A percentile compares a stretch with the other conserved stretches of the same genome.
phyloP scores from a whole-genome alignment of 2,888 invertebrate species.

The Anodontia alba region DNA sequence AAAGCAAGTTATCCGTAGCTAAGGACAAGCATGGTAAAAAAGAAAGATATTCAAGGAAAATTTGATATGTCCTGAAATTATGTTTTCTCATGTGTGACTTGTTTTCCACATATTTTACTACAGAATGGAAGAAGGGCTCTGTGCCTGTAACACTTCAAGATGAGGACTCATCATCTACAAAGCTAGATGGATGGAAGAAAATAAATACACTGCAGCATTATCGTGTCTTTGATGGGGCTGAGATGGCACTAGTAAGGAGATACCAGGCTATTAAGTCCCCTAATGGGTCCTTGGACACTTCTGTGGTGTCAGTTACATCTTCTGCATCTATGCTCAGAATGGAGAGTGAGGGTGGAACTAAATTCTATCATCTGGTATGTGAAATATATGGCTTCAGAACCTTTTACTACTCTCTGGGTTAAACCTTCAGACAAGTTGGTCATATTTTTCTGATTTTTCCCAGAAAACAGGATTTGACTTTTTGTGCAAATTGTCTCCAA shows the following conservation, averaged over 20 bases:
- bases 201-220: slow-evolving; percentile 99
- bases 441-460: too few relatives aligned
- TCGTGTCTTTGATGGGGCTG: slow-evolving; percentile 95
- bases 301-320: slow-evolving; percentile 74
- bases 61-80: too few relatives aligned
- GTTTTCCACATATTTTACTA: too few relatives aligned
- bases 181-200: slow-evolving; percentile 97
- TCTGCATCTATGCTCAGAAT: slow-evolving; percentile 74
- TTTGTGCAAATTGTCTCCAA: too few relatives aligned
- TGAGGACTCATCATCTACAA: slow-evolving; percentile 97
- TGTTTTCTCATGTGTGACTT: too few relatives aligned
- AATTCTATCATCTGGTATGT: slow-evolving; percentile 80
- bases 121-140: slow-evolving; percentile 84
- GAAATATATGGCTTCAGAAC: neutral
- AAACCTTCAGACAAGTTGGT: too few relatives aligned
- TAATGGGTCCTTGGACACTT: slow-evolving; percentile 79
- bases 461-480: too few relatives aligned
- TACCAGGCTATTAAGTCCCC: slow-evolving; percentile 86
- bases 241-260: slow-evolving; percentile 96
- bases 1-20: too few relatives aligned
- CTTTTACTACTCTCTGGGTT: too few relatives aligned
- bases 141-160: slow-evolving; percentile 95
- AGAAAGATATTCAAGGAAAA: too few relatives aligned
- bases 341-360: slow-evolving; percentile 75
- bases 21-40: too few relatives aligned